Evolutionary conservation across 2,113 vertebrate genomes (phyloP).

Genomic region (Sinocyclocheilus anophthalmus): DNA sequence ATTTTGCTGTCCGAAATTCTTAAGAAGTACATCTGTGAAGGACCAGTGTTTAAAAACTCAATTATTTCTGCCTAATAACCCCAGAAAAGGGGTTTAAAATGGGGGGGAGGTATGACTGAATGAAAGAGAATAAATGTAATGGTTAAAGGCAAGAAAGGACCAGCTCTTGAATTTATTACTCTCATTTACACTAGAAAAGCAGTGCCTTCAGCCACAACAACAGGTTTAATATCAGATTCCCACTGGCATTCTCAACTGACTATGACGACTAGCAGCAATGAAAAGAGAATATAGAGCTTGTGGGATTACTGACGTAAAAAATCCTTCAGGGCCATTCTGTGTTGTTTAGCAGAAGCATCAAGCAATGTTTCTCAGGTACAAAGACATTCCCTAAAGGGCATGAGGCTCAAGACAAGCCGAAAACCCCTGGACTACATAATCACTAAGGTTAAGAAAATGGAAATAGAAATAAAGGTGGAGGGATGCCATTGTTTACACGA

Average conservation of each 20-base stretch:
- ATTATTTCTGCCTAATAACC: background rate
- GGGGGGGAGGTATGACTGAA: background rate
- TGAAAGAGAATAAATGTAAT: background rate
- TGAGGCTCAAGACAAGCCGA: background rate
- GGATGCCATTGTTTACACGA: background rate
- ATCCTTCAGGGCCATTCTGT: background rate
- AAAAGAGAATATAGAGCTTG: background rate
- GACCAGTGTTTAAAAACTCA: background rate
- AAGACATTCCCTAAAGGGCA: background rate
- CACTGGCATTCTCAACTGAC: background rate
- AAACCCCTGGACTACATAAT: background rate
- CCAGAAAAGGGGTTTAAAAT: background rate
- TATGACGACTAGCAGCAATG: background rate
- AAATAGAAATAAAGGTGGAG: conserved; percentile 9
- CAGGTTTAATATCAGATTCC: conserved; percentile 21
- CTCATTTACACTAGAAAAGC: background rate
- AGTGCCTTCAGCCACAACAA: background rate
- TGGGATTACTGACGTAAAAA: background rate
- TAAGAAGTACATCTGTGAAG: background rate
- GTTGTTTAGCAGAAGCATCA: background rate
- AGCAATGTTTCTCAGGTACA: background rate
- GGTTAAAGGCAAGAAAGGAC: background rate
- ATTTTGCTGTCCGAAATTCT: background rate
- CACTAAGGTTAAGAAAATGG: background rate
- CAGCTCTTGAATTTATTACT: background rate